Base-by-base conservation (phyloP, 2,888 invertebrate genomes). In the Nysson spinosus region DNA sequence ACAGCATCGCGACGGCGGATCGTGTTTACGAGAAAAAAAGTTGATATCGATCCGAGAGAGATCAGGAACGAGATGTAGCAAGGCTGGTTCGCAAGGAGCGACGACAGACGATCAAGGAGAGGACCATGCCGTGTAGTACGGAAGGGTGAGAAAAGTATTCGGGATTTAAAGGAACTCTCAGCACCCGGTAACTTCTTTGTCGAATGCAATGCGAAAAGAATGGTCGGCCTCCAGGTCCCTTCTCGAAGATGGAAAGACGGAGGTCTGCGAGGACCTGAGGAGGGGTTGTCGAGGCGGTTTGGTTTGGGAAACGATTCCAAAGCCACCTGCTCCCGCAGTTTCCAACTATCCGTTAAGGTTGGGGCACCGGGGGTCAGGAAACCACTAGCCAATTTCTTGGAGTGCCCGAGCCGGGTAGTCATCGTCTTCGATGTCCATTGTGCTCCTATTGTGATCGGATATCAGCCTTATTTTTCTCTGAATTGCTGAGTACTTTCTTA, bases 351-450 rank as follows among this genome's bases (percentile, higher is more conserved):
- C 73, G 70, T 64, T 63, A 76, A 79, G 80, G 81, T 81, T 77
- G 72, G 64, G 64, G 76, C 73, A 72, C 62, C 60, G 64, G 68
- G 77, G 83, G 84, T 83, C 83, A 81, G 74, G 73, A 78, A 78
- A 78, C 81, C 80, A 77, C 79, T 71, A 80, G 81, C 84, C 85
- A 85, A 85, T 85, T 85, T 85, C 83, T 85, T 84, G 83, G 82
- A 85, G 85, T 85, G 83, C 83, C 74, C 64, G 43, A 69, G 71
- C 70, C 75, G 72, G 64, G 49, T 58, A 71, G 72, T 74, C 77
- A 71, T 69, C 70, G 68, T 75, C 65, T 67, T 62, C 61, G 40
- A 65, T 75, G 79, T 74, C 79, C 72, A 82, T 78, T 81, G 81
- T 82, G 72, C 64, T 64, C 70, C 80, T 70, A 82, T 81, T 80